Percentiles rank a stretch among this genome's conserved stretches.
phyloP scores from a whole-genome alignment of 2,888 invertebrate genomes.

The Pasiphila rectangulata region DNA sequence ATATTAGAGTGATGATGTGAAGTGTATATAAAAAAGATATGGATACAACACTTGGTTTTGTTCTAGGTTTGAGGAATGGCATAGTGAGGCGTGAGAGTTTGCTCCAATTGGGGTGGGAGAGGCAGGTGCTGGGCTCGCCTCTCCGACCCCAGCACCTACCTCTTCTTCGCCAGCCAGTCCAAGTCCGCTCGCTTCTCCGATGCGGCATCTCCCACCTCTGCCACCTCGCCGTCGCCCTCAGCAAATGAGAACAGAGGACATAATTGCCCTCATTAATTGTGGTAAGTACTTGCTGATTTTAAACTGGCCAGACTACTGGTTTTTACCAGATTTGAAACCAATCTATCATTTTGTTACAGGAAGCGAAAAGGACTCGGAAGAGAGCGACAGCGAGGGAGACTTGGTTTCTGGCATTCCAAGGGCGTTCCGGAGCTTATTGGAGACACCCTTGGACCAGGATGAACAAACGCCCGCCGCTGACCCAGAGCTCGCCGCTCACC shows the following conservation, averaged over 20 bases:
- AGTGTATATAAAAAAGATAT: conserved; percentile 8
- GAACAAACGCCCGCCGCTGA: conserved; percentile 2
- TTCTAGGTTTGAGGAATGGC: conserved; percentile 13
- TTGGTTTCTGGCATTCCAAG: conserved; percentile 7
- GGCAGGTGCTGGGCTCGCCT: neutral
- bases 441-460: conserved; percentile 14
- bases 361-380: conserved; percentile 12
- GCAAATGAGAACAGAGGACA: neutral
- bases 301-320: conserved; percentile 8
- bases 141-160: neutral
- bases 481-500: conserved; percentile 4
- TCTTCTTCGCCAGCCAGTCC: neutral
- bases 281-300: conserved; percentile 6
- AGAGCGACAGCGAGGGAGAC: conserved; percentile 3
- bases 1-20: too few relatives aligned
- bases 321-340: conserved; percentile 9
- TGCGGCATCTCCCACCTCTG: conserved; percentile 2
- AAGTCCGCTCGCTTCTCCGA: conserved; percentile 2
- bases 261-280: conserved; percentile 9
- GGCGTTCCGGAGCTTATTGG: conserved; percentile 1
- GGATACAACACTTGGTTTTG: conserved; percentile 13
- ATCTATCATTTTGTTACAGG: conserved; percentile 12
- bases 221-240: conserved; percentile 1
- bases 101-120: neutral
- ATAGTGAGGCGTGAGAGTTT: conserved; percentile 8